These are phyloP conservation scores for Pipistrellus pygmaeus DNA, from an alignment of 2,797 vertebrate species.

Conservation along the genomic window DNA sequence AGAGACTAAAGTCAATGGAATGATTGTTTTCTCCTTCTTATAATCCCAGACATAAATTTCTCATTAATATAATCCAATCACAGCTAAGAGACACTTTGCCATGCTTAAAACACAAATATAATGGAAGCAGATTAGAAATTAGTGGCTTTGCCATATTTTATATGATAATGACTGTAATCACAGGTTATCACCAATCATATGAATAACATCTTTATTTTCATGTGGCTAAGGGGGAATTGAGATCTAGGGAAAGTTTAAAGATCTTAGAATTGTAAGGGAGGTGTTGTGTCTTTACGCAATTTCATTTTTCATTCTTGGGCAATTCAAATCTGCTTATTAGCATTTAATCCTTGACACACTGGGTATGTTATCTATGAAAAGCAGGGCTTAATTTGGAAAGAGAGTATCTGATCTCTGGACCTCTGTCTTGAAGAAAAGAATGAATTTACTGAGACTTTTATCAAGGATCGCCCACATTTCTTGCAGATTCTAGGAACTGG, in stretches of 20 bases:
- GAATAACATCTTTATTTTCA: constrained; percentile 61
- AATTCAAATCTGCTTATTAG: constrained; percentile 21
- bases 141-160: constrained; percentile 54
- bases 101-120: background rate
- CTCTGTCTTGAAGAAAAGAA: constrained; percentile 43
- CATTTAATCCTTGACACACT: constrained; percentile 57
- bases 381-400: constrained; percentile 48
- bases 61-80: constrained; percentile 58
- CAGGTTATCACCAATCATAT: constrained; percentile 53
- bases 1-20: background rate
- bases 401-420: constrained; percentile 11
- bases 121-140: constrained; percentile 42
- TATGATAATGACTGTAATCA: constrained; percentile 59
- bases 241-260: constrained; percentile 36
- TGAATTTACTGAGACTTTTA: constrained; percentile 19
- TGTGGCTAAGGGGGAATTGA: constrained; percentile 48
- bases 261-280: constrained; percentile 51
- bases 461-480: constrained; percentile 40
- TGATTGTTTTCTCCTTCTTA: background rate
- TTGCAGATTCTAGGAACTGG: constrained; percentile 19
- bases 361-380: constrained; percentile 54
- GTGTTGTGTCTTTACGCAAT: background rate
- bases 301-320: constrained; percentile 40
- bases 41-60: constrained; percentile 52
- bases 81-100: background rate